Evolutionary conservation across 1,140 invertebrate genomes (phyloP), one percentile per base, ranked within the genome.

Genomic region (Drosophila sp.): DNA sequence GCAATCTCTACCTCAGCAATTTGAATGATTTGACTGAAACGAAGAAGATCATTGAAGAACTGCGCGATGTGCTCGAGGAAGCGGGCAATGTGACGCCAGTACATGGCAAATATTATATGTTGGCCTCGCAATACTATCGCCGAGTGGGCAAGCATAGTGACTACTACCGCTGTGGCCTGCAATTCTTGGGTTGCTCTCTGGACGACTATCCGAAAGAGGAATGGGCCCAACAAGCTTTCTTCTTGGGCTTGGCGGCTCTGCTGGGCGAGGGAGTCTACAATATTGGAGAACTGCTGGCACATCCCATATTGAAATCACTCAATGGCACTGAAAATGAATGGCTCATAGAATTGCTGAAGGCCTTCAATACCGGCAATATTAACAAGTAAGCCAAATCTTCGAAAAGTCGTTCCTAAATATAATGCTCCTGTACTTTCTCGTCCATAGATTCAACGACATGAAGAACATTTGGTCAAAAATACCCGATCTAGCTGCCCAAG

Each of bases 251-350:
- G 4, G 98, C 99, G 7, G 98, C 98, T 0, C 94, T 99, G 8
- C 92, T 99, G 1, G 98, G 98, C 7, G 97, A 99, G 86, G 97
- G 97, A 41, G 97, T 99, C 17, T 99, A 99, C 92, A 99, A 99
- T 92, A 96, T 99, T 86, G 98, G 98, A 0, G 99, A 99, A 93
- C 93, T 99, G 86, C 91, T 99, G 32, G 97, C 98, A 25, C 98
- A 99, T 94, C 97, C 98, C 2, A 96, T 99, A 35, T 92, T 99
- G 76, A 95, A 98, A 69, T 95, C 96, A 1, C 93, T 99, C 17
- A 96, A 96, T 71, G 94, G 94, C 7, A 98, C 97, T 0, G 93
- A 96, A 23, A 96, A 98, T 72, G 94, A 95, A 27, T 99, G 98
- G 98, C 93, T 99, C 0, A 94, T 98, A 2, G 96, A 98, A 73